These are phyloP conservation scores for Nesidiocoris tenuis DNA, from an alignment of 2,888 invertebrate species.

Conservation along the genomic window DNA sequence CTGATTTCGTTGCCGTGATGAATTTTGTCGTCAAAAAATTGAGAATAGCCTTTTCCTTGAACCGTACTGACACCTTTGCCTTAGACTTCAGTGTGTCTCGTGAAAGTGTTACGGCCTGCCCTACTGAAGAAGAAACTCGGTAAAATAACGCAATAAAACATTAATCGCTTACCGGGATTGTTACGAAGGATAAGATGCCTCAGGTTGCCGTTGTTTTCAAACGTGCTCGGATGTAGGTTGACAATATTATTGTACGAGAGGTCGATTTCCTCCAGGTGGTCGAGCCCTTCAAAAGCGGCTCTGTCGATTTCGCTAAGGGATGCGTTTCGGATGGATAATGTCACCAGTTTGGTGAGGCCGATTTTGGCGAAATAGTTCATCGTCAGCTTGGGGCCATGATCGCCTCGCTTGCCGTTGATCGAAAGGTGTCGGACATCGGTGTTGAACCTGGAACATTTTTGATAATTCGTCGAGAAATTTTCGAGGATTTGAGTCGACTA, in stretches of 20 bases:
- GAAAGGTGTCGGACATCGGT: slow-evolving; percentile 29
- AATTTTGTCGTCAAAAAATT: no score
- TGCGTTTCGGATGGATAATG: slow-evolving; percentile 69
- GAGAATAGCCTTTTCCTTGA: no score
- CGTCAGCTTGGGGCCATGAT: slow-evolving; percentile 55
- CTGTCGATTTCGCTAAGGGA: slow-evolving; percentile 53
- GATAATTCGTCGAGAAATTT: no score
- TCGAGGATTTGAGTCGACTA: no score
- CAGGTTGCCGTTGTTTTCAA: slow-evolving; percentile 66
- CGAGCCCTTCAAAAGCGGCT: slow-evolving; percentile 42
- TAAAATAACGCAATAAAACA: no score
- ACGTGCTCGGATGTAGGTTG: slow-evolving; percentile 61
- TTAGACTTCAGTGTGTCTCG: no score
- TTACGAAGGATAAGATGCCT: slow-evolving; percentile 66
- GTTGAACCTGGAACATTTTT: slow-evolving; percentile 31
- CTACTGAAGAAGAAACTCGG: no score
- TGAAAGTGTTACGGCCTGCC: no score
- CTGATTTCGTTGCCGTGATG: no score
- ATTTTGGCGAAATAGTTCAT: slow-evolving; percentile 63
- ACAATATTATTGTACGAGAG: slow-evolving; percentile 43
- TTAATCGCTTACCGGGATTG: slow-evolving; percentile 60
- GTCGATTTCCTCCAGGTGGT: slow-evolving; percentile 43
- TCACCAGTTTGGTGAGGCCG: slow-evolving; percentile 65
- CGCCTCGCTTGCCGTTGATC: slow-evolving; percentile 36
- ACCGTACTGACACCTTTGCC: no score